Percentiles rank a stretch among this genome's conserved stretches.
Evolutionary conservation across 2,888 invertebrate genomes (phyloP).

Genomic region (Sympetrum striolatum): DNA sequence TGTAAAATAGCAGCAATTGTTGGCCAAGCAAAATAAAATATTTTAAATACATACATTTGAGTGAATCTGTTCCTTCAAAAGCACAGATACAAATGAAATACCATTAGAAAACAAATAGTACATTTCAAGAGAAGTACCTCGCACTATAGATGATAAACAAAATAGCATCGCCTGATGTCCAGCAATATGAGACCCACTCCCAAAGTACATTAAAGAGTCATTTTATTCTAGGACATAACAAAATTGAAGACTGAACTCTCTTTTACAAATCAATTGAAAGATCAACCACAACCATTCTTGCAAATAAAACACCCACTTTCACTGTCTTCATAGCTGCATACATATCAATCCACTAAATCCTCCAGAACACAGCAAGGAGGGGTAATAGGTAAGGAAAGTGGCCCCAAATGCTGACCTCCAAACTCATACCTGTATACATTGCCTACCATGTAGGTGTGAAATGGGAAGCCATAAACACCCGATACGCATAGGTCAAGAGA

Average conservation of each 20-base stretch:
- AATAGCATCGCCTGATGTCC: constrained; percentile 1
- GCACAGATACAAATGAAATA: neutral
- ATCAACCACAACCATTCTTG: constrained; percentile 36
- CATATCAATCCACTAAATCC: neutral
- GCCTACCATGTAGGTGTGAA: neutral
- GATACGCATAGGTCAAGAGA: neutral
- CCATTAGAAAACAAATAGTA: neutral
- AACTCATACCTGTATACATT: constrained; percentile 6
- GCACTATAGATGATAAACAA: neutral
- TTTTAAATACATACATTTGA: neutral
- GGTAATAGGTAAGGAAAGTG: constrained; percentile 16
- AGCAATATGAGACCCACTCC: constrained; percentile 23
- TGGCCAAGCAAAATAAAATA: neutral
- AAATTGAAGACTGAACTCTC: neutral
- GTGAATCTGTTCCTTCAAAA: neutral
- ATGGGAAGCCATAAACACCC: constrained; percentile 4
- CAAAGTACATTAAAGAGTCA: constrained; percentile 20
- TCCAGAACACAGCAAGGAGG: neutral
- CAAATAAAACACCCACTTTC: constrained; percentile 17
- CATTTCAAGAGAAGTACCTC: neutral
- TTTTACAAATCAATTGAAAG: neutral
- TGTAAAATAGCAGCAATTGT: neutral
- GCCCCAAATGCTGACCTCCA: constrained; percentile 38
- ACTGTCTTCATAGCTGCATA: neutral
- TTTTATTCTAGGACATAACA: constrained; percentile 19